phyloP scores from a whole-genome alignment of 2,888 invertebrate genomes.

The Nysson spinosus region DNA sequence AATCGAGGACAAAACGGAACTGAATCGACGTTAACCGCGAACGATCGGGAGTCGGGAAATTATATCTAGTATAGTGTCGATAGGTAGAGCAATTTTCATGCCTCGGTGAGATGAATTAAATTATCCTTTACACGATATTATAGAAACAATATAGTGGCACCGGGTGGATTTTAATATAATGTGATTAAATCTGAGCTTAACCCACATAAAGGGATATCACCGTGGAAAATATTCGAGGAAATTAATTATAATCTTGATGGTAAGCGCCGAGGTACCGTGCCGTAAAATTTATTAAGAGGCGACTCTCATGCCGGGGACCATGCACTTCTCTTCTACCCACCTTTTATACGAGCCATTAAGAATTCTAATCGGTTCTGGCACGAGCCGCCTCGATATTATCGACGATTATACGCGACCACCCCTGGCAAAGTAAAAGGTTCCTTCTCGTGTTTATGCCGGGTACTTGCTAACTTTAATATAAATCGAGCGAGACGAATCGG shows the following conservation, averaged over 20 bases:
- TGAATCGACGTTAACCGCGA: conserved; percentile 11
- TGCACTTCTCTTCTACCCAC: neutral
- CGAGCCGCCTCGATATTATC: conserved; percentile 31
- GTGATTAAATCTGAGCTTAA: conserved; percentile 45
- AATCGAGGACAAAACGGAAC: conserved; percentile 15
- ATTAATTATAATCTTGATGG: conserved; percentile 48
- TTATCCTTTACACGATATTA: conserved; percentile 37
- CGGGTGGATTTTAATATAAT: conserved; percentile 38
- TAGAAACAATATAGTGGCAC: conserved; percentile 13
- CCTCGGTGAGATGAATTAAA: conserved; percentile 31
- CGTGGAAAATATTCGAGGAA: conserved; percentile 42
- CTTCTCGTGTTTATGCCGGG: neutral
- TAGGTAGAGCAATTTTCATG: conserved; percentile 34
- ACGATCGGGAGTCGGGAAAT: neutral
- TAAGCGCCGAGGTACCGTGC: conserved; percentile 9
- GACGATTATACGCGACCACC: conserved; percentile 34
- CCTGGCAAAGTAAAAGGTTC: conserved; percentile 18
- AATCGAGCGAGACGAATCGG: conserved; percentile 37
- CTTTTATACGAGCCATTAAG: conserved; percentile 31
- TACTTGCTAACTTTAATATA: conserved; percentile 21
- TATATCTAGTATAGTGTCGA: conserved; percentile 4
- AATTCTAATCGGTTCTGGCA: conserved; percentile 37
- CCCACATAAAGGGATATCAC: conserved; percentile 36
- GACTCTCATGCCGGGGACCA: neutral
- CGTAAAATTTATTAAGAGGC: conserved; percentile 45